Evolutionary conservation across 92 coral and sea anemone species (phyloP).

Genomic region (Paramuricea clavata): DNA sequence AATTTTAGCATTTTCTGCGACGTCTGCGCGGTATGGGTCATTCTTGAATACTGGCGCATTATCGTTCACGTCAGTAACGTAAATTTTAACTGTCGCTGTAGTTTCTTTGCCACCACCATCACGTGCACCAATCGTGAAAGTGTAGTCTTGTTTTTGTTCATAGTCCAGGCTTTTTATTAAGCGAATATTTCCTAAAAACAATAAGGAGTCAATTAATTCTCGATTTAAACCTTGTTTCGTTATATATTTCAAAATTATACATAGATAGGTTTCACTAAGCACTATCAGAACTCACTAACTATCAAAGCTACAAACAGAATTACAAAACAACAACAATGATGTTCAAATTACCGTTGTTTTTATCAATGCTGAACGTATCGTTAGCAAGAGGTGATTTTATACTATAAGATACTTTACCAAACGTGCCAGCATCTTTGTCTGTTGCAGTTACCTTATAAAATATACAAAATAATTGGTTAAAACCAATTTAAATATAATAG

Average conservation of each 20-base stretch:
- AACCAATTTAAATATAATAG: background rate
- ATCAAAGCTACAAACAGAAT: background rate
- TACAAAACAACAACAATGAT: background rate
- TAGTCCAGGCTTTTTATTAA: slow-evolving; percentile 58
- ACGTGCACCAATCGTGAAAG: slow-evolving; percentile 71
- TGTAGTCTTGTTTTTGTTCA: slow-evolving; percentile 73
- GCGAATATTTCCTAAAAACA: slow-evolving; percentile 13
- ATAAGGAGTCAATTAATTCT: background rate
- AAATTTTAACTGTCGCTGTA: slow-evolving; percentile 65
- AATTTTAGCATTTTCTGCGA: slow-evolving; percentile 74
- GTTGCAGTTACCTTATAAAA: slow-evolving; percentile 64
- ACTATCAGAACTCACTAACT: background rate
- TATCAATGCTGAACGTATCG: slow-evolving; percentile 21
- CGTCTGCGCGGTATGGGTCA: slow-evolving; percentile 51
- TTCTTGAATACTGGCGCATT: slow-evolving; percentile 78
- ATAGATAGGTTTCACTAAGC: no score
- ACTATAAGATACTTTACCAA: slow-evolving; percentile 72
- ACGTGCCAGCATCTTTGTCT: slow-evolving; percentile 78
- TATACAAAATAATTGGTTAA: background rate
- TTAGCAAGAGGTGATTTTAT: slow-evolving; percentile 51
- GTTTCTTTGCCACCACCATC: slow-evolving; percentile 78
- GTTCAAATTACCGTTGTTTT: background rate
- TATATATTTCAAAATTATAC: no score
- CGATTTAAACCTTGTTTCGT: no score
- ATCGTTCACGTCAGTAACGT: slow-evolving; percentile 88